Evolutionary conservation across 2,113 vertebrate genomes (phyloP).

Genomic region (Dinomys branickii): DNA sequence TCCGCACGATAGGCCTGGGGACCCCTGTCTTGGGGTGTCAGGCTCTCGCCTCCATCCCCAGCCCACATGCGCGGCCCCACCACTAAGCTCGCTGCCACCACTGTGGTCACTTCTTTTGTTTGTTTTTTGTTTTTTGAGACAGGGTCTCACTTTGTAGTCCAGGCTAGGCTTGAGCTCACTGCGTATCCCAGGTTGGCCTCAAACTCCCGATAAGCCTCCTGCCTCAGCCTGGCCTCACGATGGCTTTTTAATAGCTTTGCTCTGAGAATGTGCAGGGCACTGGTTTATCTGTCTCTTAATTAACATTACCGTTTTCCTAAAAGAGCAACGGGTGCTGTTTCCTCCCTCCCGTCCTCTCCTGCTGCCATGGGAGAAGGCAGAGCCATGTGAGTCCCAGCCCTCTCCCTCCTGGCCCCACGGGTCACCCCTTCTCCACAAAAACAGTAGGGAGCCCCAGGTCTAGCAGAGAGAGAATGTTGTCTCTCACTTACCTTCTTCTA

Average conservation of each 20-base stretch:
- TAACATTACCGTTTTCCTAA: conserved; percentile 82
- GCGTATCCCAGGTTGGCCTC: not conserved
- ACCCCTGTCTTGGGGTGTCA: not conserved
- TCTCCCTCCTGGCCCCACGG: not conserved
- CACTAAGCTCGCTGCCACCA: conserved; percentile 21
- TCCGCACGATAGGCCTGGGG: not conserved
- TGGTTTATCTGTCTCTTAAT: conserved; percentile 85
- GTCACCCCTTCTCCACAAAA: not conserved
- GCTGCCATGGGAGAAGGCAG: not conserved
- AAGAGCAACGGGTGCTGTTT: conserved; percentile 17
- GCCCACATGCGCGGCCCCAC: conserved; percentile 10
- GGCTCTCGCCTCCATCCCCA: not conserved
- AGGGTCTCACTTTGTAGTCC: not conserved
- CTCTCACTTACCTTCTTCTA: not conserved
- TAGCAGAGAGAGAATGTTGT: not conserved
- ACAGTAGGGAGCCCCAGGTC: not conserved
- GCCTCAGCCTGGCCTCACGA: not conserved
- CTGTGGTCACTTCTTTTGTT: conserved; percentile 77
- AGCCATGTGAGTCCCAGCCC: not conserved
- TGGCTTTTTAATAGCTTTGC: conserved; percentile 85
- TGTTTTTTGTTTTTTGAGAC: not conserved
- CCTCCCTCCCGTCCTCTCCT: not conserved
- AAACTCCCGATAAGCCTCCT: not conserved
- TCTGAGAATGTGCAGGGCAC: conserved; percentile 77
- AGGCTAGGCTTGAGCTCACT: not conserved